Percentiles rank a stretch among this genome's conserved stretches.
Evolutionary conservation across 2,888 invertebrate genomes (phyloP).

Genomic region (Drosophila stalkeri): DNA sequence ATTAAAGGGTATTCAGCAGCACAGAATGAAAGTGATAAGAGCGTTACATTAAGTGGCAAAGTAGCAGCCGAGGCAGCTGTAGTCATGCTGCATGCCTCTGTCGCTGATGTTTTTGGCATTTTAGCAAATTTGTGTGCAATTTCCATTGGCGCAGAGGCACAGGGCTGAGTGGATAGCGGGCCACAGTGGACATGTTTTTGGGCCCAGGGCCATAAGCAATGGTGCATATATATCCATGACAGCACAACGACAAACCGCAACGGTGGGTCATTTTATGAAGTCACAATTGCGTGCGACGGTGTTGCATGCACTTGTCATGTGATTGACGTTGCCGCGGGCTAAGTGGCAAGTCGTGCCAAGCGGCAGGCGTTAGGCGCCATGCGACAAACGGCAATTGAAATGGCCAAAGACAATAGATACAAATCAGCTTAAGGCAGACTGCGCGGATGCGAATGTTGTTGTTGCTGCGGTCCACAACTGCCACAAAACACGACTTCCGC

Average conservation of each 20-base stretch:
- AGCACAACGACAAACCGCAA: constrained; percentile 7
- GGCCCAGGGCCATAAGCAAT: constrained; percentile 21
- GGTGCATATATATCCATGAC: constrained; percentile 53
- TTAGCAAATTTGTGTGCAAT: constrained; percentile 64
- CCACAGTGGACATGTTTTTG: constrained; percentile 27
- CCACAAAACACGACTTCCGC: constrained; percentile 52
- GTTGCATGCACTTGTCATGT: constrained; percentile 61
- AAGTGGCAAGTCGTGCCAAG: constrained; percentile 21
- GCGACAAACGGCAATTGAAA: constrained; percentile 18
- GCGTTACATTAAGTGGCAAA: constrained; percentile 66
- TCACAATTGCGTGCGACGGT: constrained; percentile 43
- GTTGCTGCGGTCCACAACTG: constrained; percentile 2
- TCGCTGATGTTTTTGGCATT: constrained; percentile 57
- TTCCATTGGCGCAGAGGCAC: constrained; percentile 31
- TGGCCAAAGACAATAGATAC: constrained; percentile 40
- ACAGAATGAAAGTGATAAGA: constrained; percentile 31
- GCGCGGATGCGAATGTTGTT: constrained; percentile 25
- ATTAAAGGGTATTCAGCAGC: constrained; percentile 35
- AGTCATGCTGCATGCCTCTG: constrained; percentile 38
- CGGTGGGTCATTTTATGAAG: constrained; percentile 53
- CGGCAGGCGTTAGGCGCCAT: constrained; percentile 3
- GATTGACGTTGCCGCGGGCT: constrained; percentile 33
- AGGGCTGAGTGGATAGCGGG: not conserved
- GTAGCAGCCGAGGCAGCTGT: constrained; percentile 24
- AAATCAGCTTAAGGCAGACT: constrained; percentile 48